Evolutionary conservation across 2,888 invertebrate species (phyloP).

Genomic region (Mesodorylaimus sp.): DNA sequence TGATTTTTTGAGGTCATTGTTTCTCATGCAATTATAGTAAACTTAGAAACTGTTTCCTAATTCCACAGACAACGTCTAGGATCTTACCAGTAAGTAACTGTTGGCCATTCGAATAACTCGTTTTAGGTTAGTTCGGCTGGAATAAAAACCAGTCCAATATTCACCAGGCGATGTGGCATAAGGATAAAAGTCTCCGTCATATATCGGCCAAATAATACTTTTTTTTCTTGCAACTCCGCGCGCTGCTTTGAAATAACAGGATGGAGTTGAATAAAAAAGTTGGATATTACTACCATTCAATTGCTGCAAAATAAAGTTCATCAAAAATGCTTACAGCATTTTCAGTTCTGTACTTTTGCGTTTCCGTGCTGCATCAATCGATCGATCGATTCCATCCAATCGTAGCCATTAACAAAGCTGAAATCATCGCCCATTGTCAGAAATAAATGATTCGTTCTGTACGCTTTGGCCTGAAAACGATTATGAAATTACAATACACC

Average conservation of each 20-base stretch:
- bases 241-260: slow-evolving; percentile 36
- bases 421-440: slow-evolving; percentile 84
- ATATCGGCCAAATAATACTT: slow-evolving; percentile 51
- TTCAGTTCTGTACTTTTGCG: slow-evolving; percentile 33
- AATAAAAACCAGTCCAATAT: slow-evolving; percentile 69
- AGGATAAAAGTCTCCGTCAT: slow-evolving; percentile 74
- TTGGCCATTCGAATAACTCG: slow-evolving; percentile 33
- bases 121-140: slow-evolving; percentile 36
- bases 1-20: no score
- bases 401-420: slow-evolving; percentile 57
- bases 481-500: not conserved
- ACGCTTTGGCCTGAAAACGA: slow-evolving; percentile 26
- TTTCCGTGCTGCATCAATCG: slow-evolving; percentile 58
- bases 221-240: slow-evolving; percentile 31
- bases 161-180: slow-evolving; percentile 65
- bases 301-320: not conserved
- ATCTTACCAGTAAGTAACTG: no score
- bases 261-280: slow-evolving; percentile 43
- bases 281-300: slow-evolving; percentile 39
- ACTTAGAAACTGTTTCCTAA: no score
- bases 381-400: slow-evolving; percentile 65
- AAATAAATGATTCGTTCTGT: slow-evolving; percentile 50
- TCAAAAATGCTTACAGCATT: no score
- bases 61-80: no score
- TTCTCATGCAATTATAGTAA: no score